phyloP scores from a whole-genome alignment of 2,888 invertebrate species.

The Erebia palarica region DNA sequence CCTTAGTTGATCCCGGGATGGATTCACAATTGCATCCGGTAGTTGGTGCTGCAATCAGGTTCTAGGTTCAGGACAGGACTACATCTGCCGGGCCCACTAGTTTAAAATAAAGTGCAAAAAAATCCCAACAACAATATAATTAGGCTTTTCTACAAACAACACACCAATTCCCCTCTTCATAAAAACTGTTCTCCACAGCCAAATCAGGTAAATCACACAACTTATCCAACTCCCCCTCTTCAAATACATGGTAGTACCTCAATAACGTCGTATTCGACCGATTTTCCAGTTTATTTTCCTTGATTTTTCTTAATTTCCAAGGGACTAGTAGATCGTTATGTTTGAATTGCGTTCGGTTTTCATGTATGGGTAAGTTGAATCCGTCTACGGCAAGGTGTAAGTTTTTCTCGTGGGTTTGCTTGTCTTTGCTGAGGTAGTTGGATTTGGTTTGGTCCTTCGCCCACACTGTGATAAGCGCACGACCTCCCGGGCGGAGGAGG shows the following conservation, averaged over 20 bases:
- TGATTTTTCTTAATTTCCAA: slow-evolving; percentile 88
- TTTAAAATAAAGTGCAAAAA: slow-evolving; percentile 5
- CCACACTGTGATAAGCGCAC: slow-evolving; percentile 97
- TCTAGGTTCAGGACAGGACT: too few relatives aligned
- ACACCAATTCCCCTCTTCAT: slow-evolving; percentile 99
- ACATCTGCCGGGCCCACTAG: too few relatives aligned
- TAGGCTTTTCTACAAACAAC: slow-evolving; percentile 86
- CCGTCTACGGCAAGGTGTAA: slow-evolving; percentile 53
- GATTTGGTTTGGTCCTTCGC: slow-evolving; percentile 92
- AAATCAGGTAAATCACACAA: slow-evolving; percentile 80
- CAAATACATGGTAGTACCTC: slow-evolving; percentile 97
- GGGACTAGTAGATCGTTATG: slow-evolving; percentile 97
- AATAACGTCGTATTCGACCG: slow-evolving; percentile 83
- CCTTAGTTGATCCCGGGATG: too few relatives aligned
- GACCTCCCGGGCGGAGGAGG: slow-evolving; percentile 87
- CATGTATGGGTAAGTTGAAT: slow-evolving; percentile 89
- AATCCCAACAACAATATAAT: slow-evolving; percentile 25
- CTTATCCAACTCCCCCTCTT: slow-evolving; percentile 88
- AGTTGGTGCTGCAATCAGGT: too few relatives aligned
- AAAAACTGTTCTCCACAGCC: slow-evolving; percentile 87
- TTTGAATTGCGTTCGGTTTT: slow-evolving; percentile 94
- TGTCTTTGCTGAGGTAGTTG: slow-evolving; percentile 62
- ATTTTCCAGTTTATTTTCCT: slow-evolving; percentile 57
- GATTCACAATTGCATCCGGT: too few relatives aligned
- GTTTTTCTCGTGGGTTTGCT: slow-evolving; percentile 42